Evolutionary conservation across 2,797 vertebrate species (phyloP).

Genomic region (Danionella dracula): DNA sequence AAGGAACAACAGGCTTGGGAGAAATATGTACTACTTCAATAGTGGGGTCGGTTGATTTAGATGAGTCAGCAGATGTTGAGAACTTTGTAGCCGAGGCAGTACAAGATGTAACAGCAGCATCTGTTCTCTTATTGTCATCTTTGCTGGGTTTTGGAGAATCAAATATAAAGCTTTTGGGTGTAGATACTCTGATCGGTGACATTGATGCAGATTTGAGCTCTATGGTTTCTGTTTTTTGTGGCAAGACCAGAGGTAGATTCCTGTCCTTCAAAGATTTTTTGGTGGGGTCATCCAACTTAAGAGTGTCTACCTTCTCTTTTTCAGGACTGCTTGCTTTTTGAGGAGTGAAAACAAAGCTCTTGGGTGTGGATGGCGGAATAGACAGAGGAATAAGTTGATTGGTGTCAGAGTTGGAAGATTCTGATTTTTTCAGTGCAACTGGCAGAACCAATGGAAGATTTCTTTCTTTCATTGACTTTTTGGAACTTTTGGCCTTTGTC

Average conservation of each 20-base stretch:
- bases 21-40: not conserved
- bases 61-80: conserved; percentile 22
- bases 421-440: not conserved
- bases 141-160: conserved; percentile 48
- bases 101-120: not conserved
- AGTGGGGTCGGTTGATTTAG: not conserved
- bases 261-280: conserved; percentile 48
- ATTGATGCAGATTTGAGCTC: not conserved
- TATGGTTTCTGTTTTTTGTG: not conserved
- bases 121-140: conserved; percentile 16
- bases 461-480: conserved; percentile 48
- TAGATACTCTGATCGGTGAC: conserved; percentile 45
- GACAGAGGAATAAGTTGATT: not conserved
- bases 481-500: conserved; percentile 28
- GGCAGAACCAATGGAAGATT: conserved; percentile 27
- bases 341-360: conserved; percentile 50
- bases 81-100: not conserved
- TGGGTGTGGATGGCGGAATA: conserved; percentile 40
- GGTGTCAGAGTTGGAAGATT: not conserved
- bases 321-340: conserved; percentile 35
- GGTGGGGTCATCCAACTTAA: conserved; percentile 22
- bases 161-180: conserved; percentile 48
- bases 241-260: conserved; percentile 29
- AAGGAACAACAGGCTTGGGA: not conserved
- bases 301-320: conserved; percentile 32